These are phyloP conservation scores for Balaeniceps rex DNA, from an alignment of 2,113 vertebrate genomes.

Conservation along the genomic window DNA sequence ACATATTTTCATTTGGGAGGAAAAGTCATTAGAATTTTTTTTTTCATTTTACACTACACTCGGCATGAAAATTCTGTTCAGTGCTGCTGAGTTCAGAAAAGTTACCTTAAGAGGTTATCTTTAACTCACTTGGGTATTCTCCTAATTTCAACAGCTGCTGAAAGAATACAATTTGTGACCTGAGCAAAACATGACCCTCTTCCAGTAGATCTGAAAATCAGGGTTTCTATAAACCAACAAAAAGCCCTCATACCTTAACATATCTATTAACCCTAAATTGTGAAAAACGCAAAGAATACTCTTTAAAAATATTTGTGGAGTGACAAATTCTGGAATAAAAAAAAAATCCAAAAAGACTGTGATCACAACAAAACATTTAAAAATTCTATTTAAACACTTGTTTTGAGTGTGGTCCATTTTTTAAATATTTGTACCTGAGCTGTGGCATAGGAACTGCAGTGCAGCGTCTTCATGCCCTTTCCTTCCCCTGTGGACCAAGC, in stretches of 20 bases:
- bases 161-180: not conserved
- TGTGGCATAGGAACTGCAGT: not conserved
- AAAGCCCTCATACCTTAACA: rapidly evolving
- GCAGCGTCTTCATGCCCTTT: not conserved
- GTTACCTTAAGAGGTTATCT: not conserved
- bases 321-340: not conserved
- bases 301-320: not conserved
- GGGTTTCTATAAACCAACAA: not conserved
- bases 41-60: not conserved
- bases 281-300: not conserved
- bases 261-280: not conserved
- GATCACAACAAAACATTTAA: not conserved
- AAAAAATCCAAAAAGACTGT: not conserved
- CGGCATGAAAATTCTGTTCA: not conserved
- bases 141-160: not conserved
- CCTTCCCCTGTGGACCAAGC: not conserved
- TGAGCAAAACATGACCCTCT: not conserved
- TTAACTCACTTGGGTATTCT: not conserved
- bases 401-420: not conserved
- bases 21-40: not conserved
- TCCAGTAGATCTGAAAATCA: not conserved
- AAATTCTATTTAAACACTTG: not conserved
- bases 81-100: not conserved
- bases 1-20: not conserved
- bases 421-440: not conserved